Conservation (phyloP, 2,113 vertebrate genomes). For the Crypturellus undulatus region DNA sequence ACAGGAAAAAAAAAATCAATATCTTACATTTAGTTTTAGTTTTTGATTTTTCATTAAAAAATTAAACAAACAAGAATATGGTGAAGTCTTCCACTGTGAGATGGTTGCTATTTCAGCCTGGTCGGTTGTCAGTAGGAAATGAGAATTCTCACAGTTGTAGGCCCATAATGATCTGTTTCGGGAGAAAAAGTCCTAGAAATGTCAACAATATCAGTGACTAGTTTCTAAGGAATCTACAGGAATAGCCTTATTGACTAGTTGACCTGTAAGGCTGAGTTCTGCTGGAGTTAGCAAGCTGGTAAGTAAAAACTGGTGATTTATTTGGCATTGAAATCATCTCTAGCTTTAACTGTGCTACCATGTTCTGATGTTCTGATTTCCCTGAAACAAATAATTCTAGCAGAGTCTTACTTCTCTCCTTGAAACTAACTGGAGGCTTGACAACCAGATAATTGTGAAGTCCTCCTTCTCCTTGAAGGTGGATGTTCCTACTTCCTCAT, state of each 20-base stretch:
- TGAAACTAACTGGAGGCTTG: not conserved
- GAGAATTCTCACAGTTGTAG: accelerated
- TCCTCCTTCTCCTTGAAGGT: not conserved
- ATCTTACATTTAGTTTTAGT: not conserved
- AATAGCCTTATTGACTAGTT: not conserved
- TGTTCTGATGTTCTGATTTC: not conserved
- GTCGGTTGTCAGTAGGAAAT: not conserved
- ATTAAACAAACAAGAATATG: not conserved
- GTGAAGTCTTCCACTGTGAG: not conserved
- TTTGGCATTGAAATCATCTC: not conserved
- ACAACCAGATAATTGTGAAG: not conserved
- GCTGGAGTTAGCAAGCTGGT: not conserved
- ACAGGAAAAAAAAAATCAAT: not conserved
- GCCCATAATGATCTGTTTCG: not conserved
- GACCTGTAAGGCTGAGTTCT: not conserved
- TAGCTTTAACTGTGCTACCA: not conserved
- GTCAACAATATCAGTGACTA: not conserved
- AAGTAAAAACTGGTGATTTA: not conserved
- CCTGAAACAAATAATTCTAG: not conserved
- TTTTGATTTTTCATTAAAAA: not conserved
- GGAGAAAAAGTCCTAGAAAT: not conserved
- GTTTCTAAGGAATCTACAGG: not conserved
- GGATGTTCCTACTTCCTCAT: not conserved
- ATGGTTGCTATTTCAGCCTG: not conserved
- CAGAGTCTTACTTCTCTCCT: not conserved